These are phyloP conservation scores for Artibeus lituratus DNA, from an alignment of 2,797 vertebrate species.

Conservation along the genomic window DNA sequence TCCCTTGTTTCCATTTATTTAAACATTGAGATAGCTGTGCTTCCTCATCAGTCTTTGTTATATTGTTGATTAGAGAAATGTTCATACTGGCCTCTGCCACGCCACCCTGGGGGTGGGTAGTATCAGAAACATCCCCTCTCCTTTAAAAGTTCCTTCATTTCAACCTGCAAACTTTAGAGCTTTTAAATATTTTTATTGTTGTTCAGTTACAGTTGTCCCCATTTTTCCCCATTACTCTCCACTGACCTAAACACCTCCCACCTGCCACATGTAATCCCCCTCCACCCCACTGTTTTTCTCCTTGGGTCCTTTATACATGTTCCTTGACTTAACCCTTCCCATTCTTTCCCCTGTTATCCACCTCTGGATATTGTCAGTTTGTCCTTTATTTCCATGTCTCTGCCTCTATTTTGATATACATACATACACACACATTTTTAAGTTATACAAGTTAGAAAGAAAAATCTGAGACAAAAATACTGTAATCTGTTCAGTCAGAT, in stretches of 20 bases:
- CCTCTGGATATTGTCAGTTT: no score
- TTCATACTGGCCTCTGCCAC: not conserved
- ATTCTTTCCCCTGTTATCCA: no score
- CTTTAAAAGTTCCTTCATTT: not conserved
- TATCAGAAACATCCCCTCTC: not conserved
- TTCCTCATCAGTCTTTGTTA: not conserved
- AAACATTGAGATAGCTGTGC: not conserved
- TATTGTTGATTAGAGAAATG: not conserved
- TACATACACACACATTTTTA: not conserved
- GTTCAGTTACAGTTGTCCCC: no score
- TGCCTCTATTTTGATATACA: no score
- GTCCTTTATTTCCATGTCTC: no score
- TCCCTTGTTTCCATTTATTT: not conserved
- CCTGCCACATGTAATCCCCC: no score
- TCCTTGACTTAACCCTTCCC: no score
- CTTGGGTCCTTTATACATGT: no score
- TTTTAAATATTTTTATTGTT: no score
- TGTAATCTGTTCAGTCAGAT: not conserved
- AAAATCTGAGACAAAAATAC: not conserved
- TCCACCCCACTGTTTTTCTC: no score
- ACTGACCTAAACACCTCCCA: no score
- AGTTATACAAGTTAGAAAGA: not conserved
- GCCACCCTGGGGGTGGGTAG: not conserved
- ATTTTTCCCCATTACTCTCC: no score
- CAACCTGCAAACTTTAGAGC: not conserved